These are phyloP conservation scores for Mionectes macconnelli DNA, from an alignment of 2,113 vertebrate genomes.

Conservation along the genomic window DNA sequence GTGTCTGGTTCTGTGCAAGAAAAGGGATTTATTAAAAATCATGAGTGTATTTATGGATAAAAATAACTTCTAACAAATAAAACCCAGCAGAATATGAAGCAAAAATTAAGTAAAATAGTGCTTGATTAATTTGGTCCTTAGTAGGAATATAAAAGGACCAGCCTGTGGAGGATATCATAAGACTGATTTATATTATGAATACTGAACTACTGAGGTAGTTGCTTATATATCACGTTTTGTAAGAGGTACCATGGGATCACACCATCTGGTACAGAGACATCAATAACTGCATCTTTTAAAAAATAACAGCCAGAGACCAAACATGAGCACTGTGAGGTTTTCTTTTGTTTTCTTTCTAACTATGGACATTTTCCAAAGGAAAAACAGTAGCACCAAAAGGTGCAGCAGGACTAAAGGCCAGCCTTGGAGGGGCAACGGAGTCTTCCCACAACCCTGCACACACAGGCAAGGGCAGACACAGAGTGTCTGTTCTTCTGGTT, in stretches of 20 bases:
- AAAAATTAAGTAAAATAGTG: slow-evolving; percentile 34
- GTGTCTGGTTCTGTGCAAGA: neutral
- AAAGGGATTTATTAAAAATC: neutral
- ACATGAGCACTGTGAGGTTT: neutral
- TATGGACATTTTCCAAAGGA: neutral
- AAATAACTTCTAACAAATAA: neutral
- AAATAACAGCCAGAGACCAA: slow-evolving; percentile 13
- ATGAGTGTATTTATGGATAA: neutral
- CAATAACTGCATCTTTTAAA: slow-evolving; percentile 58
- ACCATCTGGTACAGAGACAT: slow-evolving; percentile 64
- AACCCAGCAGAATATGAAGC: neutral
- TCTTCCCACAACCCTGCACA: neutral
- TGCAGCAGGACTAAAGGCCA: neutral
- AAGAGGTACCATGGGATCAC: slow-evolving; percentile 55
- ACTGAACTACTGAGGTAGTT: slow-evolving; percentile 64
- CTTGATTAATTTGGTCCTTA: slow-evolving; percentile 66
- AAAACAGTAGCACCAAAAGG: neutral
- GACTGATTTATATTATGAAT: slow-evolving; percentile 58
- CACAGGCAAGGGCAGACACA: neutral
- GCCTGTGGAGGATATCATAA: slow-evolving; percentile 18
- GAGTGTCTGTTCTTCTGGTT: too few relatives aligned
- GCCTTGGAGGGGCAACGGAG: neutral
- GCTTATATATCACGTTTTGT: slow-evolving; percentile 68
- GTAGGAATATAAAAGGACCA: slow-evolving; percentile 57
- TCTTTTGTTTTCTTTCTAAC: slow-evolving; percentile 1